Base-by-base conservation (phyloP, 1,140 invertebrate genomes). In the Eupristina koningsbergeri region DNA sequence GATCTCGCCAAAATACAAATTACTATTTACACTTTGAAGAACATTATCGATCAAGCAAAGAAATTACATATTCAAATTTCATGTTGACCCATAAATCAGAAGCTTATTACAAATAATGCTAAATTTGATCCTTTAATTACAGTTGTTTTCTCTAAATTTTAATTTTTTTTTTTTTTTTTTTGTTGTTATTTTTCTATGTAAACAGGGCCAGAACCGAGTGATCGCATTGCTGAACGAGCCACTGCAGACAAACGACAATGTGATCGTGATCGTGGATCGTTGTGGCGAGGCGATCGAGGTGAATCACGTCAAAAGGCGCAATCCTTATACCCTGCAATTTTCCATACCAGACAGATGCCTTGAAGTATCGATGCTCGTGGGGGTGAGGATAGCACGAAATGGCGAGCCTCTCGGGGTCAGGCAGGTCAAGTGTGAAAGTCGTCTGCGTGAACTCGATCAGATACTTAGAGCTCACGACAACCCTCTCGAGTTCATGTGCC, bases 401-500 rank as follows among this genome's bases (percentile, higher is more conserved):
- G 96, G 96, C 3, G 94, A 94, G 86, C 94, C 95, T 0, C 92
- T 97, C 9, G 97, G 97, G 1, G 94, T 95, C 26, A 92, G 96
- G 22, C 96, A 96, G 87, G 95, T 98, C 76, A 97, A 97, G 89
- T 97, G 96, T 90, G 96, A 97, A 91, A 97, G 96, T 87, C 93
- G 96, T 80, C 92, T 97, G 39, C 92, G 96, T 41, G 96, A 97
- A 90, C 91, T 97, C 81, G 96, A 97, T 89, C 96, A 97, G 87
- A 93, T 98, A 83, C 92, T 97, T 50, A 91, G 96, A 63, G 94
- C 95, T 1, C 94, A 95, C 61, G 96, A 96, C 86, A 96, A 96
- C 91, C 96, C 96, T 0, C 91, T 97, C 50, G 95, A 97, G 88
- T 97, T 97, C 88, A 96, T 97, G 95, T 97, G 96, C 86, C 96